Conservation (phyloP, 2,888 invertebrate genomes). For the Galeruca laticollis region DNA sequence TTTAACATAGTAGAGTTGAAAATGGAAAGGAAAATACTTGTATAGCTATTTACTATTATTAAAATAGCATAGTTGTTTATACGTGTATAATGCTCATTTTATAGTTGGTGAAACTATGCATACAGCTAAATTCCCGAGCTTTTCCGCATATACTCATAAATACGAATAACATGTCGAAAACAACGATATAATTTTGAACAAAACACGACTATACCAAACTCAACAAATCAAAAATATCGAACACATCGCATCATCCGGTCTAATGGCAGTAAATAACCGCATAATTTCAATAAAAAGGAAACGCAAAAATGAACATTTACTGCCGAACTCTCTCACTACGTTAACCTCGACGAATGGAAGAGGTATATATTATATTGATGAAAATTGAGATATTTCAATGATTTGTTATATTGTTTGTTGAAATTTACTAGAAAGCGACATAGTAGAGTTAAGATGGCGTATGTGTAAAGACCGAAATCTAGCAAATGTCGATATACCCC, state of each 20-base stretch:
- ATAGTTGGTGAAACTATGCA: too few species aligned
- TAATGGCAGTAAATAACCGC: slow-evolving; percentile 56
- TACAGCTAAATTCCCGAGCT: background rate
- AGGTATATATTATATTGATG: background rate
- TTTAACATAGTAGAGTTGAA: too few species aligned
- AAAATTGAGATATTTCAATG: slow-evolving; percentile 7
- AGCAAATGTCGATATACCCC: too few species aligned
- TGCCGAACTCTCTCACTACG: slow-evolving; percentile 57
- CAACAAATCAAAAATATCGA: slow-evolving; percentile 50
- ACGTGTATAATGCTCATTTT: too few species aligned
- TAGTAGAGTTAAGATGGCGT: too few species aligned
- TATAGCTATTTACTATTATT: too few species aligned
- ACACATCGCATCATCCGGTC: slow-evolving; percentile 50
- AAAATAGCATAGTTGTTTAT: too few species aligned
- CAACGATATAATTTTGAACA: slow-evolving; percentile 37
- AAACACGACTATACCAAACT: slow-evolving; percentile 40
- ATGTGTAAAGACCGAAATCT: too few species aligned
- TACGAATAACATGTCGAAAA: background rate
- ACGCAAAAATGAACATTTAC: slow-evolving; percentile 60
- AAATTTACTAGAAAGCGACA: too few species aligned
- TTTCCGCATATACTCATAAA: background rate
- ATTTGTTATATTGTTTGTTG: too few species aligned
- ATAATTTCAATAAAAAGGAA: slow-evolving; percentile 59
- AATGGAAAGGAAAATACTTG: too few species aligned
- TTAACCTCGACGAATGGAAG: slow-evolving; percentile 48